These are phyloP conservation scores for Magallana gigas DNA, from an alignment of 1,140 invertebrate genomes.

Conservation along the genomic window DNA sequence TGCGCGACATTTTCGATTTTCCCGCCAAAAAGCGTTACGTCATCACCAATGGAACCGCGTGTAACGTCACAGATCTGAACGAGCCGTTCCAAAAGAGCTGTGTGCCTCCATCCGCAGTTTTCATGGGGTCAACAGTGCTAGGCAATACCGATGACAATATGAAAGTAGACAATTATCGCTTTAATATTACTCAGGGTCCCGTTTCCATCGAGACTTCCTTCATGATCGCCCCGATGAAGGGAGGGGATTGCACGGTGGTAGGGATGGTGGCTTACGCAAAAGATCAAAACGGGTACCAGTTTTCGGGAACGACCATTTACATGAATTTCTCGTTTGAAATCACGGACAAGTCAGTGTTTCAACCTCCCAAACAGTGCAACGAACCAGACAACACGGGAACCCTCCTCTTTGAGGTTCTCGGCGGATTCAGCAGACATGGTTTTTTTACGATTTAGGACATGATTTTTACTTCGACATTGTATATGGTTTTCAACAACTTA, in stretches of 20 bases:
- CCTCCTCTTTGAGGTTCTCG: not conserved
- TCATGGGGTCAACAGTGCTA: not conserved
- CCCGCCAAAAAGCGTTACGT: not conserved
- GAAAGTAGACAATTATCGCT: not conserved
- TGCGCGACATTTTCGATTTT: not conserved
- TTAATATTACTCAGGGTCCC: not conserved
- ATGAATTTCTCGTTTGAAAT: conserved; percentile 23
- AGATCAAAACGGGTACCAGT: not conserved
- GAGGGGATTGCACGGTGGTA: not conserved
- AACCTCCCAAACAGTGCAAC: not conserved
- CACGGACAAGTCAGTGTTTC: not conserved
- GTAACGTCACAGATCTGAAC: not conserved
- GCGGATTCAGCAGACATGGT: not conserved
- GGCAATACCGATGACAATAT: not conserved
- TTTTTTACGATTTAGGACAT: not conserved
- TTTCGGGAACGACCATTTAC: not conserved
- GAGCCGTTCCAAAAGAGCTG: not conserved
- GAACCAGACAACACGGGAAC: not conserved
- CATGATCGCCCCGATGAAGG: not conserved
- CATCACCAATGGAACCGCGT: not conserved
- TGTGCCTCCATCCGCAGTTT: not conserved
- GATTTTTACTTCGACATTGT: not conserved
- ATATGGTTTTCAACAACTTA: no score
- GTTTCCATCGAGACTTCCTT: not conserved
- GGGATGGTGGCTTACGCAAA: not conserved